phyloP scores from a whole-genome alignment of 2,113 vertebrate genomes.

The Tragelaphus strepsiceros region DNA sequence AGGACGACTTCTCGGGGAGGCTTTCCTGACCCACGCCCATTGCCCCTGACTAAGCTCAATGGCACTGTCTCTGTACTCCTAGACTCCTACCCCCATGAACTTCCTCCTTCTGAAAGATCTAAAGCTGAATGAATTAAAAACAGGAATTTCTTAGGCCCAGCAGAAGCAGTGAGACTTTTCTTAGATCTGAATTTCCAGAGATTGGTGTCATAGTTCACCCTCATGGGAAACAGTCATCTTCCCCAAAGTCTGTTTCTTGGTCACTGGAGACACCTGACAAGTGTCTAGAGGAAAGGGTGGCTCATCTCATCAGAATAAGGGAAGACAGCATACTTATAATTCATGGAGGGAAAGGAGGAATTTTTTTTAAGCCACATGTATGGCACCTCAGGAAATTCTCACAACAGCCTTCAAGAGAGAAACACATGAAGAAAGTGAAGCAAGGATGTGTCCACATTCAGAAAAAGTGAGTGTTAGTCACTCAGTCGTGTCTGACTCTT shows the following conservation, averaged over 20 bases:
- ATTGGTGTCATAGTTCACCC: not conserved
- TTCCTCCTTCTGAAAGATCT: not conserved
- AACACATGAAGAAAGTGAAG: not conserved
- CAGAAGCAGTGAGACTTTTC: not conserved
- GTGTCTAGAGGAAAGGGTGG: not conserved
- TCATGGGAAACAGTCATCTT: not conserved
- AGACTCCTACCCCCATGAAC: not conserved
- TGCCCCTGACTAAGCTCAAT: not conserved
- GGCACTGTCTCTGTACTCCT: not conserved
- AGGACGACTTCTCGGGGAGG: not conserved
- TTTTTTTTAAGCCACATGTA: not conserved
- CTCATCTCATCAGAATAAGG: not conserved
- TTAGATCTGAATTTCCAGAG: not conserved
- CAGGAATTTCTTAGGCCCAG: not conserved
- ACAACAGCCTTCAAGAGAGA: not conserved
- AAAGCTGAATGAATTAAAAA: not conserved
- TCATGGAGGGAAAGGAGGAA: not conserved
- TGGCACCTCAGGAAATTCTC: not conserved
- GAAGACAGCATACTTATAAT: not conserved
- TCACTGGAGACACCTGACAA: not conserved
- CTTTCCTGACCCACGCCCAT: not conserved
- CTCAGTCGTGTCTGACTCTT: not conserved
- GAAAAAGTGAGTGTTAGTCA: not conserved
- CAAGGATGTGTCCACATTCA: not conserved
- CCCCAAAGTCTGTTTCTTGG: not conserved